These are phyloP conservation scores for Chironomus tentans DNA, from an alignment of 2,888 invertebrate species.

Conservation along the genomic window DNA sequence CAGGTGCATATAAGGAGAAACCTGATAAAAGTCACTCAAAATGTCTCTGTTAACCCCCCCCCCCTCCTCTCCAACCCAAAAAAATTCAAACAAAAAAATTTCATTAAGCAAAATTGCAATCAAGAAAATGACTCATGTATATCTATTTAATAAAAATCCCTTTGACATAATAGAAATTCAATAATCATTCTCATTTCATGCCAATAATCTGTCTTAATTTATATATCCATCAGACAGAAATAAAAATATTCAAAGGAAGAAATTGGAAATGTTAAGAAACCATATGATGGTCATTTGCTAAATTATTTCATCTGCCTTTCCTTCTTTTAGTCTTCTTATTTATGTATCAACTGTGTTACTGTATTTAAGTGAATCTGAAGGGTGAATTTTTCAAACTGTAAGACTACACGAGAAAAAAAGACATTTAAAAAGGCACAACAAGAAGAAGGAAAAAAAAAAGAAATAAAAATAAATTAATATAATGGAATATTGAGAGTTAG, in stretches of 20 bases:
- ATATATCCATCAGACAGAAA: background rate
- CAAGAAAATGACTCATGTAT: background rate
- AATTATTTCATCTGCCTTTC: background rate
- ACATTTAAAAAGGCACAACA: background rate
- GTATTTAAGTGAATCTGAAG: background rate
- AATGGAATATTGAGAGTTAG: conserved; percentile 1
- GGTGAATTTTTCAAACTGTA: background rate
- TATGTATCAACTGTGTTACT: background rate
- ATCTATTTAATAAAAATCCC: background rate
- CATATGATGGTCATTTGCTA: conserved; percentile 23
- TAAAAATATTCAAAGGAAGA: background rate
- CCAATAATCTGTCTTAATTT: background rate
- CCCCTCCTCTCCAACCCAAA: too few species aligned
- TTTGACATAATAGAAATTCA: background rate
- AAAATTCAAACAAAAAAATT: too few species aligned
- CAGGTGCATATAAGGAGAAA: too few species aligned
- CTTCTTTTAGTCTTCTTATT: background rate
- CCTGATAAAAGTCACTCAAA: too few species aligned
- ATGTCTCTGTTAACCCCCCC: too few species aligned
- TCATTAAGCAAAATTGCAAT: too few species aligned
- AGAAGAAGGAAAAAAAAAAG: background rate
- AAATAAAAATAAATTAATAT: conserved; percentile 22
- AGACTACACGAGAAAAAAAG: background rate
- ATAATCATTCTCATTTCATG: background rate
- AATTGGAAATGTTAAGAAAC: background rate